A percentile compares a stretch with the other conserved stretches of the same genome.
Conservation (phyloP, 1,140 invertebrate species). For the Sycobia sp. region DNA sequence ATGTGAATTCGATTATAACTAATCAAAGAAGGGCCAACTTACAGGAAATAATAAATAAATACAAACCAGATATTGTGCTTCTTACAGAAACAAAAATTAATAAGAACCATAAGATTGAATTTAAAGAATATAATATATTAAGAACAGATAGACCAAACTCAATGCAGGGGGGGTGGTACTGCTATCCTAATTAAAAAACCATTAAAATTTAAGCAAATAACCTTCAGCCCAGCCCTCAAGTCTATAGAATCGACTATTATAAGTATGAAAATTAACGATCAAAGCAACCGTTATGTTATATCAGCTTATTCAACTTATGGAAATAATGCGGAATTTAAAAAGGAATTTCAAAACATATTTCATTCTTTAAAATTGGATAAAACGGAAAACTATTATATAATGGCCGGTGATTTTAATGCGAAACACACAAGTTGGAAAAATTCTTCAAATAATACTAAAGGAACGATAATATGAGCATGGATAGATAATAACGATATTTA, state of each 20-base stretch:
- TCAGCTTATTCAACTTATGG: no score
- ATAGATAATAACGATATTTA: neutral
- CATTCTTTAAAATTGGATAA: no score
- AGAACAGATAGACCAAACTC: neutral
- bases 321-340: no score
- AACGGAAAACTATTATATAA: conserved; percentile 13
- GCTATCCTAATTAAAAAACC: conserved; percentile 7
- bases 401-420: conserved; percentile 1
- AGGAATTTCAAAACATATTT: no score
- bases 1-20: neutral
- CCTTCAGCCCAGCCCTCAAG: no score
- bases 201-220: no score
- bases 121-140: neutral
- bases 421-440: conserved; percentile 35
- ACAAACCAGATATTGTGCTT: no score
- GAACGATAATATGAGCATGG: neutral
- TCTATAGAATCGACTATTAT: no score
- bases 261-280: no score
- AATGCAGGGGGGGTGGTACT: neutral
- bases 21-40: neutral
- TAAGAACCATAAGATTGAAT: neutral
- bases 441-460: neutral
- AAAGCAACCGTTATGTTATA: no score
- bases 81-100: neutral
- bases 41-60: neutral